A percentile compares a stretch with the other conserved stretches of the same genome.
phyloP scores from a whole-genome alignment of 2,888 invertebrate genomes.

The Toxonevra muliebris region DNA sequence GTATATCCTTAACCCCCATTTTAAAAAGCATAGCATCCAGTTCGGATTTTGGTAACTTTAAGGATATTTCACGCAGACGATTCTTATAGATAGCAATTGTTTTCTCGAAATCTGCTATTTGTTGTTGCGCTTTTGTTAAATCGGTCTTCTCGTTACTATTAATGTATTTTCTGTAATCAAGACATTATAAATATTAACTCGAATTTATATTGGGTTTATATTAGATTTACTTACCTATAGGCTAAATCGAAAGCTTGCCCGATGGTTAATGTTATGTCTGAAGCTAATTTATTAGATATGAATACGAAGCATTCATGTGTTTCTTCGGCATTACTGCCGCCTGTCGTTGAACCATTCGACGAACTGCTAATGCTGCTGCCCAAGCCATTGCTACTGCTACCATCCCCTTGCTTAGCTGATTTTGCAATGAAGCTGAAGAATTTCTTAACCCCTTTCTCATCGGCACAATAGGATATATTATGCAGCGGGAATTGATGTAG shows the following conservation, averaged over 20 bases:
- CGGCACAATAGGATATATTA: slow-evolving; percentile 98
- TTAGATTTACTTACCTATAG: slow-evolving; percentile 73
- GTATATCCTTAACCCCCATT: slow-evolving; percentile 69
- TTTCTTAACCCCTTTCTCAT: slow-evolving; percentile 97
- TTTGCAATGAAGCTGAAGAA: slow-evolving; percentile 76
- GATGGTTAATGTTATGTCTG: slow-evolving; percentile 96
- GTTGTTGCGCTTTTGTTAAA: slow-evolving; percentile 85
- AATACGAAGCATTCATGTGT: slow-evolving; percentile 97
- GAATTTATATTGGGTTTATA: neutral
- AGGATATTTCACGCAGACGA: slow-evolving; percentile 76
- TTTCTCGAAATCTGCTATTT: slow-evolving; percentile 85
- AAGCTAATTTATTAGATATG: slow-evolving; percentile 95
- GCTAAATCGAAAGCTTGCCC: slow-evolving; percentile 99
- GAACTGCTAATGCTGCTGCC: slow-evolving; percentile 35
- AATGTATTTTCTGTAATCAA: slow-evolving; percentile 79
- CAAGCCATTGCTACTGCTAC: slow-evolving; percentile 36
- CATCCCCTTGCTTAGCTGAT: slow-evolving; percentile 47
- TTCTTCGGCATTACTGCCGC: slow-evolving; percentile 69
- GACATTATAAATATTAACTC: neutral
- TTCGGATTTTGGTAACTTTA: slow-evolving; percentile 60
- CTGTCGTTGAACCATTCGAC: slow-evolving; percentile 42
- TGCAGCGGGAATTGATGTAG: slow-evolving; percentile 96
- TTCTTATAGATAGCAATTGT: slow-evolving; percentile 86
- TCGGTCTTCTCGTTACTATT: slow-evolving; percentile 93
- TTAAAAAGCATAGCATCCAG: slow-evolving; percentile 67